Evolutionary conservation across 1,140 invertebrate genomes (phyloP).

Genomic region (Brachionus koreanus): DNA sequence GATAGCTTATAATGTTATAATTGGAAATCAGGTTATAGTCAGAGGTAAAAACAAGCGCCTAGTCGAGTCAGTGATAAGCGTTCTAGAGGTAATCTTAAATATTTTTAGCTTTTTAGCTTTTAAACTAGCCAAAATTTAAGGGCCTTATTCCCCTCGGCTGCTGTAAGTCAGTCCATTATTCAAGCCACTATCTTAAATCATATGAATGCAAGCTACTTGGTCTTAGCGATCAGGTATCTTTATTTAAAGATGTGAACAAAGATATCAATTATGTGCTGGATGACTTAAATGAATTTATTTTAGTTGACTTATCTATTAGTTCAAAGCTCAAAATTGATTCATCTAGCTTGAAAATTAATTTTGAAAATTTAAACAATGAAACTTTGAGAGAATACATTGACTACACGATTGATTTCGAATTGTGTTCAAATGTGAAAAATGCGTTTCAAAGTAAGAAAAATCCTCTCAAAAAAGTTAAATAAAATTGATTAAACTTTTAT

Average conservation of each 20-base stretch:
- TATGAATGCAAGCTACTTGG: constrained; percentile 41
- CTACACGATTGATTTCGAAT: not conserved
- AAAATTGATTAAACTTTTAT: not conserved
- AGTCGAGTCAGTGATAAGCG: not conserved
- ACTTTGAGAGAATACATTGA: not conserved
- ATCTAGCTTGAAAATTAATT: not conserved
- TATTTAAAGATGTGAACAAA: not conserved
- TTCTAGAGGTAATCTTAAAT: constrained; percentile 2
- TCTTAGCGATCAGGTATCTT: not conserved
- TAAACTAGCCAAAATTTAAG: not conserved
- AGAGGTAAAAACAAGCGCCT: not conserved
- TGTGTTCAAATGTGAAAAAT: not conserved
- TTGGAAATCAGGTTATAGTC: constrained; percentile 39
- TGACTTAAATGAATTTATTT: constrained; percentile 16
- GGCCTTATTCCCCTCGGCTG: constrained; percentile 12
- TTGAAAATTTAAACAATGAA: not conserved
- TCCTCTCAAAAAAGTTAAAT: not conserved
- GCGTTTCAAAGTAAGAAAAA: not conserved
- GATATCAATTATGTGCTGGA: not conserved
- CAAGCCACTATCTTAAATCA: constrained; percentile 15
- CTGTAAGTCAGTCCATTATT: constrained; percentile 20
- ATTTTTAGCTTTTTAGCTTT: too few species aligned
- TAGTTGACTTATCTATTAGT: not conserved
- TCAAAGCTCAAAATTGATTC: not conserved
- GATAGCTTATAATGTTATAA: constrained; percentile 14